Evolutionary conservation across 2,888 invertebrate species (phyloP), one percentile per base, ranked within the genome.

Genomic region (Amiota communis): DNA sequence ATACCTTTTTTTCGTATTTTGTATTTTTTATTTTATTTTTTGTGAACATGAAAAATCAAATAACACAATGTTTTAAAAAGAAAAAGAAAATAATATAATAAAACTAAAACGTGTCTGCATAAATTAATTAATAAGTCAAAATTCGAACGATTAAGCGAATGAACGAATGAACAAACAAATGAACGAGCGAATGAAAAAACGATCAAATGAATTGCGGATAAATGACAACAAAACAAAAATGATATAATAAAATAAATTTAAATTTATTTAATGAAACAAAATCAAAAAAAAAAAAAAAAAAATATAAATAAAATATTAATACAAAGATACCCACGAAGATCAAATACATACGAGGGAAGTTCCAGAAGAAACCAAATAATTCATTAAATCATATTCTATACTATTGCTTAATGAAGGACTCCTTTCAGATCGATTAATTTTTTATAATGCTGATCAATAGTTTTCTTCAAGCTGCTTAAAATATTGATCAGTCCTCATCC

Each of bases 21-120:
- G 6, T 36, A 23, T 23, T 2, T 23, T n/a, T n/a, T n/a, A n/a
- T n/a, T n/a, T 2, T 2, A 23, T 23, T 23, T 23, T 23, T 23
- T 23, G 76, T 75, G 72, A 74, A 73, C 8, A 36, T 70, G 48
- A 59, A 10, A 48, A 61, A 70, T 57, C 4, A 57, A 57, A 69
- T 51, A 69, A 51, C 46, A 69, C 12, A 69, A 15, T n/a, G n/a
- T n/a, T 17, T 15, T 15, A n/a, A n/a, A 76, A 76, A 72, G 78
- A 79, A 82, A 83, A 81, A 79, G 80, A 78, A 79, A 83, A 86
- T 85, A 79, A 81, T 83, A 87, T 85, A 87, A 88, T 87, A 86
- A 86, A 87, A 85, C 78, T 86, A 83, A 87, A 87, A 87, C 87
- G 87, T 87, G 87, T 87, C 82, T 87, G 88, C 87, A 87, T 87